Evolutionary conservation across 2,888 invertebrate genomes (phyloP).

Genomic region (Lumbricus terrestris): DNA sequence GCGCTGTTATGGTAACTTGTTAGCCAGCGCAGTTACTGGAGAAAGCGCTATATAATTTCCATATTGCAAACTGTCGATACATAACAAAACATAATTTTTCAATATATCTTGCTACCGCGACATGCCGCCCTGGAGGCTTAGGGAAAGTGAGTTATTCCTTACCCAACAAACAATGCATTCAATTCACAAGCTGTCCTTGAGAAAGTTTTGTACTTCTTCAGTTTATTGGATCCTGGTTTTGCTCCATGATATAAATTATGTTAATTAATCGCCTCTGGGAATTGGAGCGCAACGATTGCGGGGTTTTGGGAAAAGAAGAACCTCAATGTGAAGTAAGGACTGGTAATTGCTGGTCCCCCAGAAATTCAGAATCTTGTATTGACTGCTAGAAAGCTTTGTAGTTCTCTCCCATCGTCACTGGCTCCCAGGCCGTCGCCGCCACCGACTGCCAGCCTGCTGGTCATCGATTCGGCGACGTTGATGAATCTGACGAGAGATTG

Average conservation of each 20-base stretch:
- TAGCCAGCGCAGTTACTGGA: neutral
- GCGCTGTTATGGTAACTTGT: neutral
- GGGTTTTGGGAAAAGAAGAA: neutral
- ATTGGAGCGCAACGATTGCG: neutral
- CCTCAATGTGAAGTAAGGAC: neutral
- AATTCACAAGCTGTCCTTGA: neutral
- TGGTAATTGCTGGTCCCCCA: neutral
- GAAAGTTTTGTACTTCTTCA: neutral
- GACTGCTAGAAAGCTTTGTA: neutral
- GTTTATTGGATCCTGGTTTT: neutral
- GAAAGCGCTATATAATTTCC: no score
- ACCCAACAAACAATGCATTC: neutral
- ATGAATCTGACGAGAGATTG: neutral
- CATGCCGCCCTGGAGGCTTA: no score
- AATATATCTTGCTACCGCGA: no score
- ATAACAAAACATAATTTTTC: no score
- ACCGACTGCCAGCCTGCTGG: neutral
- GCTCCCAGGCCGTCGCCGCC: no score
- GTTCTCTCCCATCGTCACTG: neutral
- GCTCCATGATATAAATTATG: no score
- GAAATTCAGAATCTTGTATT: neutral
- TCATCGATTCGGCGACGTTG: neutral
- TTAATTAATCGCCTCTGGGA: neutral
- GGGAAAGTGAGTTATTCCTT: no score
- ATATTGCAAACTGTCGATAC: no score